Conservation (phyloP, 2,797 vertebrate genomes). For the Peromyscus eremicus region DNA sequence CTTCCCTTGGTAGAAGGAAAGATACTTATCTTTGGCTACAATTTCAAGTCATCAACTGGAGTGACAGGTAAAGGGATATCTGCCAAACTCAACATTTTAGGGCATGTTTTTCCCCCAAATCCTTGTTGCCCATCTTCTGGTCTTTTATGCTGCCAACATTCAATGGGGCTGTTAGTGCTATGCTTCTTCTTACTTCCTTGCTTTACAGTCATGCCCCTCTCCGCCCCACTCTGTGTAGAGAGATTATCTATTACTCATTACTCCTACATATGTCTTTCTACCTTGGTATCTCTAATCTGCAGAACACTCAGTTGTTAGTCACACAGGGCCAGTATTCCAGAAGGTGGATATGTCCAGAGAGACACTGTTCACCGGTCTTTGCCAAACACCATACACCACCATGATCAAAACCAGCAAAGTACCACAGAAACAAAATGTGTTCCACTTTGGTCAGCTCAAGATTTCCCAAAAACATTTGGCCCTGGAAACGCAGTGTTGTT, state of each 20-base stretch:
- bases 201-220: background rate
- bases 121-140: constrained; percentile 60
- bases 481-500: background rate
- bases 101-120: constrained; percentile 59
- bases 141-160: constrained; percentile 62
- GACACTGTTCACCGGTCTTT: background rate
- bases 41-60: constrained; percentile 69
- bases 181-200: background rate
- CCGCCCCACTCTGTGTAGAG: background rate
- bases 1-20: constrained; percentile 61
- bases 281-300: background rate
- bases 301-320: background rate
- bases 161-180: background rate
- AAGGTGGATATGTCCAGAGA: constrained; percentile 3
- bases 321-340: background rate
- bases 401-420: background rate
- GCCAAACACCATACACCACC: background rate
- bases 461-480: background rate
- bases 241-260: background rate
- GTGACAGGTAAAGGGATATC: constrained; percentile 61
- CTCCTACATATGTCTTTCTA: background rate
- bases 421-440: background rate
- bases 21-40: constrained; percentile 70
- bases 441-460: background rate
- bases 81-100: constrained; percentile 75